Evolutionary conservation across 2,113 vertebrate genomes (phyloP), one percentile per base, ranked within the genome.

Genomic region (Pachypanchax playfairii): DNA sequence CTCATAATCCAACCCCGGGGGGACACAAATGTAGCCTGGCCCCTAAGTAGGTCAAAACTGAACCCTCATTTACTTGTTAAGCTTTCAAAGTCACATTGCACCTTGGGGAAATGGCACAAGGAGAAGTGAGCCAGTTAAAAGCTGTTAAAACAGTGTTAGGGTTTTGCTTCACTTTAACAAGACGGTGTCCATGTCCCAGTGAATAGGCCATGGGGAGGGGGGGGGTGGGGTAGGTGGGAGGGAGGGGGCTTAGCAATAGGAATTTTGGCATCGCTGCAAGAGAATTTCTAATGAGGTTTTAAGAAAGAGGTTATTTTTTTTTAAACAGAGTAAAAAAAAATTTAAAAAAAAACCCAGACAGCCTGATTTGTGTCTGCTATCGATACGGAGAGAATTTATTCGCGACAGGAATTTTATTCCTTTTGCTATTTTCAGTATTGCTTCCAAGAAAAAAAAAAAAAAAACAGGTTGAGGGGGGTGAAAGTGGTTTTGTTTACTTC

Each of bases 221-320:
- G n/a, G n/a, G n/a, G n/a, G n/a, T n/a, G n/a, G n/a, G n/a, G n/a
- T n/a, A n/a, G n/a, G n/a, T n/a, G n/a, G n/a, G n/a, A n/a, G 28
- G 52, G 70, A 75, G 71, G 12, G 77, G 79, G 70, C 68, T 80
- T 65, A 66, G 73, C 67, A 68, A 81, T 82, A 79, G 86, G 85
- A 85, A 88, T 90, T 86, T 90, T 86, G 89, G 86, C 86, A 81
- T 68, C 18, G 48, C 74, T 73, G 85, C 85, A 87, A 89, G 79
- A 90, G 86, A 88, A 85, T 89, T 88, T 90, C 65, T 88, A 87
- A 88, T 83, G 80, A 87, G 88, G 81, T 85, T 89, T 87, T 75
- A 79, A 87, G 83, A 90, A 82, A 86, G 65, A 84, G 72, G 62
- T 77, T 87, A 85, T 90, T 89, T 90, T 89, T 10, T 4, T 21